A percentile compares a stretch with the other conserved stretches of the same genome.
These are phyloP conservation scores for Nanger granti DNA, from an alignment of 2,113 vertebrate species.

Conservation along the genomic window DNA sequence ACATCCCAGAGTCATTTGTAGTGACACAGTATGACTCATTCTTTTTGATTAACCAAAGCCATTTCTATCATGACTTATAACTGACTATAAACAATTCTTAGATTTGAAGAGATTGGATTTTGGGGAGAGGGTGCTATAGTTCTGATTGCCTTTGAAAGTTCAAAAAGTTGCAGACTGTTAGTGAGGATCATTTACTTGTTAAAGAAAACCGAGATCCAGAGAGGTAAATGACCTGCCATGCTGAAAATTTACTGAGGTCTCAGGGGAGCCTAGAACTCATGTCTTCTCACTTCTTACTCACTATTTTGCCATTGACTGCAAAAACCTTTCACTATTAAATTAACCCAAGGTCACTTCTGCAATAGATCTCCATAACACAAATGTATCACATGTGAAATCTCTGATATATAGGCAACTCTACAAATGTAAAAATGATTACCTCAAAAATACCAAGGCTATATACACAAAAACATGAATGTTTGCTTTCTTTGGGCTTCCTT, in stretches of 20 bases:
- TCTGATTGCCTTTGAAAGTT: not conserved
- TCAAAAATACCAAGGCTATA: not conserved
- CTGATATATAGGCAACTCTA: not conserved
- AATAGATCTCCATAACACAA: not conserved
- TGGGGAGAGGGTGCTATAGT: not conserved
- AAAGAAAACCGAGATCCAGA: not conserved
- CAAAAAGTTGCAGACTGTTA: not conserved
- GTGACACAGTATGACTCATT: not conserved
- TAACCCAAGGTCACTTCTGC: not conserved
- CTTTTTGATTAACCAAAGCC: not conserved
- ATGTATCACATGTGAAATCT: not conserved
- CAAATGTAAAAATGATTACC: not conserved
- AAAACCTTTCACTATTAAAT: not conserved
- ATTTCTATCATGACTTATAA: slow-evolving; percentile 1
- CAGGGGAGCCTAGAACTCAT: not conserved
- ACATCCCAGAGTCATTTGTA: not conserved
- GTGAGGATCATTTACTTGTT: not conserved
- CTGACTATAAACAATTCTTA: not conserved
- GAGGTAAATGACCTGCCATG: not conserved
- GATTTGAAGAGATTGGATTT: not conserved
- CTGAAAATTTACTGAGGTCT: not conserved
- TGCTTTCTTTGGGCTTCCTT: not conserved
- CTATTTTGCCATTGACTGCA: not conserved
- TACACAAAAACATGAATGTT: not conserved
- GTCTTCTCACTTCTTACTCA: not conserved